Evolutionary conservation across 2,888 invertebrate genomes (phyloP).

Genomic region (Sphecodes monilicornis): DNA sequence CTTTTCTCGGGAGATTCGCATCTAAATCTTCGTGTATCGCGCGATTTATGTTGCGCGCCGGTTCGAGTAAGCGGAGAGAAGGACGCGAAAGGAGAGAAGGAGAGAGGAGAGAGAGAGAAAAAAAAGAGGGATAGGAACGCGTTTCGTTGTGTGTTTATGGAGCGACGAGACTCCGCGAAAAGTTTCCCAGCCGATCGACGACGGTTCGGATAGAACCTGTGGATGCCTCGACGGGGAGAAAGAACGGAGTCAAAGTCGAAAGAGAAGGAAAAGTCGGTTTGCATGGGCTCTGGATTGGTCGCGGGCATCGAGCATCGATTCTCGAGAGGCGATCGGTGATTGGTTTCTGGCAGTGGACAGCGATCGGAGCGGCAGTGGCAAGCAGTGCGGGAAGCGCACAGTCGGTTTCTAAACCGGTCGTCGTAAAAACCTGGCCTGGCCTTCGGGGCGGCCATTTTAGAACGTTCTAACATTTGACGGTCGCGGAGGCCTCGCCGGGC

Average conservation of each 20-base stretch:
- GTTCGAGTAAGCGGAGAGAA: neutral
- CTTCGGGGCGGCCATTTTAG: slow-evolving; percentile 83
- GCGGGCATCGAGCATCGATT: slow-evolving; percentile 37
- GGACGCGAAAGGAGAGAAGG: neutral
- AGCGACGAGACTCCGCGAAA: neutral
- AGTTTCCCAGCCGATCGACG: neutral
- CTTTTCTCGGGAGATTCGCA: slow-evolving; percentile 1
- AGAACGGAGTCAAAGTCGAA: slow-evolving; percentile 23
- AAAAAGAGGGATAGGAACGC: neutral
- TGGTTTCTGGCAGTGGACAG: slow-evolving; percentile 65
- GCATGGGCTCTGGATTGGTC: slow-evolving; percentile 47
- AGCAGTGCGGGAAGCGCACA: slow-evolving; percentile 64
- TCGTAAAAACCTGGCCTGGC: slow-evolving; percentile 80
- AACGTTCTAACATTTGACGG: slow-evolving; percentile 82
- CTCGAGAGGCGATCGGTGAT: slow-evolving; percentile 67
- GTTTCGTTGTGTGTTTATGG: neutral
- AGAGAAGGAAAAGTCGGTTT: slow-evolving; percentile 27
- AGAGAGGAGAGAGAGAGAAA: neutral
- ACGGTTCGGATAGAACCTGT: neutral
- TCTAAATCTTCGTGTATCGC: neutral
- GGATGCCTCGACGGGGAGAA: neutral
- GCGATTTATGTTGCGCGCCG: neutral
- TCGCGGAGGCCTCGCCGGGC: slow-evolving; percentile 76
- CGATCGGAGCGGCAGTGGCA: slow-evolving; percentile 40
- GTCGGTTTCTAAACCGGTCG: slow-evolving; percentile 83